These are phyloP conservation scores for Callorhinus ursinus DNA, from an alignment of 2,113 vertebrate species.

Conservation along the genomic window DNA sequence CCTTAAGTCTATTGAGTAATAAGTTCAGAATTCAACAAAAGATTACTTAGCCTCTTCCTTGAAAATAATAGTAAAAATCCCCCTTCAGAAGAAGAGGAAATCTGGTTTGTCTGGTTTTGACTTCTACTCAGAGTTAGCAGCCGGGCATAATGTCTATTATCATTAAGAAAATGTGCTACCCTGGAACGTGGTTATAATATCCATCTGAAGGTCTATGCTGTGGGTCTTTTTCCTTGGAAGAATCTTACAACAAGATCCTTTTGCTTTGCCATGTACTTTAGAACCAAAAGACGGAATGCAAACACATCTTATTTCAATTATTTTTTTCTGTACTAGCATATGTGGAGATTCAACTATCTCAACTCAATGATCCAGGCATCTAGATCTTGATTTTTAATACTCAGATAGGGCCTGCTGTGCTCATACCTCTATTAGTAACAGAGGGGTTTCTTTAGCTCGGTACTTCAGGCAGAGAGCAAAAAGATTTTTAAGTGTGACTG, in stretches of 20 bases:
- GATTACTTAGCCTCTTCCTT: constrained; percentile 54
- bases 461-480: neutral
- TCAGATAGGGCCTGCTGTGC: neutral
- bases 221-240: constrained; percentile 4
- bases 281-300: constrained; percentile 23
- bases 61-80: constrained; percentile 62
- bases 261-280: neutral
- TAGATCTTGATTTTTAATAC: constrained; percentile 7
- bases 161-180: constrained; percentile 36
- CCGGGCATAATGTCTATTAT: neutral
- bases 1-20: constrained; percentile 39
- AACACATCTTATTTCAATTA: constrained; percentile 15
- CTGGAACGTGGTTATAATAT: neutral
- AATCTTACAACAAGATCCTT: constrained; percentile 13
- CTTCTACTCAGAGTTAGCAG: constrained; percentile 32
- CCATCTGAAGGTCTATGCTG: neutral
- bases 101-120: constrained; percentile 56
- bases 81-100: constrained; percentile 13
- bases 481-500: neutral
- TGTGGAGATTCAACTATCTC: neutral
- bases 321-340: neutral
- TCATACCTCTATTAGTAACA: neutral
- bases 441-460: neutral
- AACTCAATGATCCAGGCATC: neutral
- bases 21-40: constrained; percentile 72